These are phyloP conservation scores for Drosophila erecta DNA, from an alignment of 1,140 invertebrate genomes.

Conservation along the genomic window DNA sequence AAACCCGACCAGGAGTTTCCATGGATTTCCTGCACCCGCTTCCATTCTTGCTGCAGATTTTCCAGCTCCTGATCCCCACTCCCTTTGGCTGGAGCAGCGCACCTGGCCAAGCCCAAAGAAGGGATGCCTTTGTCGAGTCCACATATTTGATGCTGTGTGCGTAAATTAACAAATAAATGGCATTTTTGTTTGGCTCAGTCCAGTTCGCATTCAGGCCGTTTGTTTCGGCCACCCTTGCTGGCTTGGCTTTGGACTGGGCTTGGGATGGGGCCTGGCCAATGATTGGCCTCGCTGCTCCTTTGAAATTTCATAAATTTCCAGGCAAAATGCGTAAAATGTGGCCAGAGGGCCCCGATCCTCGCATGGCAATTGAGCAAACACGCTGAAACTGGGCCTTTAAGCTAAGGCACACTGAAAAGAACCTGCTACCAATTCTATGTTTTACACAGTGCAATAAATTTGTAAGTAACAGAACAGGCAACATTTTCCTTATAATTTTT, in stretches of 20 bases:
- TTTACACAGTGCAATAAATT: too few species aligned
- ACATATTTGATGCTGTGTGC: constrained; percentile 77
- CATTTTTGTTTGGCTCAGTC: constrained; percentile 54
- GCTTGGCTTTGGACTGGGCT: background rate
- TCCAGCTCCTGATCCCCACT: background rate
- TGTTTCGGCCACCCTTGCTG: constrained; percentile 29
- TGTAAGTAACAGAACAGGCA: background rate
- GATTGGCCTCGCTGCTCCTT: constrained; percentile 60
- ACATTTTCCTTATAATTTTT: too few species aligned
- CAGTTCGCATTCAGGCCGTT: constrained; percentile 26
- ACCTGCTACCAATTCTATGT: too few species aligned
- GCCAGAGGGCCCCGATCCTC: constrained; percentile 22
- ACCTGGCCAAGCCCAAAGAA: constrained; percentile 29
- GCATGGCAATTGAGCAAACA: constrained; percentile 34
- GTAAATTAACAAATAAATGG: constrained; percentile 83
- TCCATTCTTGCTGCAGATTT: background rate
- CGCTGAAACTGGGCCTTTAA: background rate
- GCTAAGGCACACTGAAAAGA: background rate
- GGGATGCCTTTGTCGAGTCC: constrained; percentile 60
- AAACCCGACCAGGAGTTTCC: constrained; percentile 58
- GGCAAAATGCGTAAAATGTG: constrained; percentile 76
- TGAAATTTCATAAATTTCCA: constrained; percentile 76
- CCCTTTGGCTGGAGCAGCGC: constrained; percentile 3
- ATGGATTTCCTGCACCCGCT: constrained; percentile 24
- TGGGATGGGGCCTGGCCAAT: constrained; percentile 18